A percentile compares a stretch with the other conserved stretches of the same genome.
Conservation (phyloP, 2,113 vertebrate genomes). For the Oncorhynchus gorbuscha region DNA sequence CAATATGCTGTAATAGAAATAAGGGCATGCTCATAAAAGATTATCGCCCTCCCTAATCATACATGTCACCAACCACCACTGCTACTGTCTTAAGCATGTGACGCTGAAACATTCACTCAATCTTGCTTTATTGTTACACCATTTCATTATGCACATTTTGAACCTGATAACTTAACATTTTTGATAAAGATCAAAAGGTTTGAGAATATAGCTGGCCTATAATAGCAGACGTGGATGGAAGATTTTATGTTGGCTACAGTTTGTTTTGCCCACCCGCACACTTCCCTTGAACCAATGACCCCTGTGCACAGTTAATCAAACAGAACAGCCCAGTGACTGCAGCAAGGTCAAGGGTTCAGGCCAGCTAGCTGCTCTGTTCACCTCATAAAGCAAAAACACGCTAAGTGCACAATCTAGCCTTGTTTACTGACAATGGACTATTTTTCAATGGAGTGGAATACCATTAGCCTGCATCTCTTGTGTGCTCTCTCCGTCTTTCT, state of each 20-base stretch:
- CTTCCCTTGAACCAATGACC: constrained; percentile 2
- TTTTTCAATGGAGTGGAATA: constrained; percentile 1
- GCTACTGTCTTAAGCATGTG: too few relatives aligned
- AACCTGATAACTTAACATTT: too few relatives aligned
- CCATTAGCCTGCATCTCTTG: background rate
- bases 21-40: too few relatives aligned
- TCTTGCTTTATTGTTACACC: too few relatives aligned
- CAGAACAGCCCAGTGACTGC: background rate
- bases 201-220: too few relatives aligned
- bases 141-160: too few relatives aligned
- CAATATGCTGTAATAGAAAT: too few relatives aligned
- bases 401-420: background rate
- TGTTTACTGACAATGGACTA: background rate
- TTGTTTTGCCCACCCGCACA: background rate
- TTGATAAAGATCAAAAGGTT: too few relatives aligned
- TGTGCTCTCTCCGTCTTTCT: background rate
- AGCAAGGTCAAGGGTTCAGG: constrained; percentile 3
- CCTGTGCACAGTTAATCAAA: background rate
- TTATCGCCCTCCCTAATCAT: too few relatives aligned
- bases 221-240: too few relatives aligned
- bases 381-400: background rate
- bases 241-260: background rate
- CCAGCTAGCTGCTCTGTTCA: background rate
- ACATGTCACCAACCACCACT: too few relatives aligned
- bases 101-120: too few relatives aligned